Percentiles rank a stretch among this genome's conserved stretches.
Evolutionary conservation across 2,888 invertebrate genomes (phyloP).

Genomic region (Schizotus pectinicornis): DNA sequence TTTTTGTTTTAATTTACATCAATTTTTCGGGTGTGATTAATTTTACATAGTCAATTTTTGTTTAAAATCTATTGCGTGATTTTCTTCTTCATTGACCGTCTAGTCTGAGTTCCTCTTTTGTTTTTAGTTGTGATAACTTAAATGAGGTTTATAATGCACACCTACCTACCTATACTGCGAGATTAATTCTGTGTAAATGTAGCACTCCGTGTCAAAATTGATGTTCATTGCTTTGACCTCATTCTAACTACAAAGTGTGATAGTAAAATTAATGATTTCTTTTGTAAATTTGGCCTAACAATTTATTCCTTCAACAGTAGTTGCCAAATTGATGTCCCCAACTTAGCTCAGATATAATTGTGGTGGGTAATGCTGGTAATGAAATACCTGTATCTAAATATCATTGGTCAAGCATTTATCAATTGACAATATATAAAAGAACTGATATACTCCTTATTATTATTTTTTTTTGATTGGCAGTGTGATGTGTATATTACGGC

Average conservation of each 20-base stretch:
- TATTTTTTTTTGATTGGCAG: no score
- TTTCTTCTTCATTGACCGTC: neutral
- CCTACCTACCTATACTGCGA: no score
- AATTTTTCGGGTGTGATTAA: conserved; percentile 17
- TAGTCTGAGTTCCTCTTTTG: conserved; percentile 3
- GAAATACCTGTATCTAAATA: no score
- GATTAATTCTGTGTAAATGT: no score
- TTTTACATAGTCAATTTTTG: neutral
- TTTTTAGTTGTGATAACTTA: conserved; percentile 1
- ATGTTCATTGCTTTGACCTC: conserved; percentile 10
- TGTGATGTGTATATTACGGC: no score
- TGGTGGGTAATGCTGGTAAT: neutral
- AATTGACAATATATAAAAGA: conserved; percentile 5
- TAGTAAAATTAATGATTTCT: neutral
- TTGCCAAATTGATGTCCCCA: no score
- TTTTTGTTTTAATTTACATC: conserved; percentile 5
- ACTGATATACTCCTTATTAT: neutral
- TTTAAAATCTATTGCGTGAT: neutral
- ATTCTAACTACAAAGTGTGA: neutral
- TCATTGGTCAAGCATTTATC: neutral
- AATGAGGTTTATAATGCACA: no score
- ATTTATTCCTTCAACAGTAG: no score
- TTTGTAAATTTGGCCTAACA: no score
- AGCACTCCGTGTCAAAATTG: no score
- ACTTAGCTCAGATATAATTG: neutral